Base-by-base conservation (phyloP, 2,113 vertebrate genomes). In the Atractosteus spatula region DNA sequence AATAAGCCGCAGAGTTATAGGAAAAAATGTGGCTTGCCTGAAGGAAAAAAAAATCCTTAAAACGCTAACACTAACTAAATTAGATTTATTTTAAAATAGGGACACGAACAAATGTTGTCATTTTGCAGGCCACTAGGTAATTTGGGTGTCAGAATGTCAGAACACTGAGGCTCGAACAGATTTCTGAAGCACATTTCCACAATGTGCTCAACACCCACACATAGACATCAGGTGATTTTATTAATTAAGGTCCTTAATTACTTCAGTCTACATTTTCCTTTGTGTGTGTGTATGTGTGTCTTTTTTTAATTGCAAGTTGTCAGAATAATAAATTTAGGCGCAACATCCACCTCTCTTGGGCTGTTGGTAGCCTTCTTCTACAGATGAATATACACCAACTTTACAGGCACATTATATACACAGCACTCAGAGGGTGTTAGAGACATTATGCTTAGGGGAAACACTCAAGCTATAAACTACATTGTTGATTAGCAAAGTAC, bases 351-450 rank as follows among this genome's bases (percentile, higher is more conserved):
- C 71, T 81, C 85, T 84, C 75, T 79, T 77, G 82, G 81, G 74
- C 78, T 83, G 8, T 10, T 10, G 83, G 81, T 87, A 79, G 84
- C 84, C 84, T 79, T 81, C 83, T 82, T 87, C 84, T 79, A 78
- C 10, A 51, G 10, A 59, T 79, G 80, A 80, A 85, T 86, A 84
- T 82, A 86, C 84, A 88, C 85, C 85, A 87, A 88, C 79, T 89
- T 84, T 88, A 83, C 86, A 88, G 4, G 13, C n/a, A 12, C 56
- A 59, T 59, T 89, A 89, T 88, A 90, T 92, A 92, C 84, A 80
- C 5, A 84, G 86, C 87, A 87, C 89, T 88, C 83, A 81, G 76
- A 87, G 83, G 86, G 90, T 87, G 29, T 90, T 88, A 86, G 88
- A 11, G 84, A 87, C 87, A 81, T 83, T 78, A 81, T 70, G 82